Evolutionary conservation across 2,113 vertebrate genomes (phyloP).

Genomic region (Vulpes vulpes): DNA sequence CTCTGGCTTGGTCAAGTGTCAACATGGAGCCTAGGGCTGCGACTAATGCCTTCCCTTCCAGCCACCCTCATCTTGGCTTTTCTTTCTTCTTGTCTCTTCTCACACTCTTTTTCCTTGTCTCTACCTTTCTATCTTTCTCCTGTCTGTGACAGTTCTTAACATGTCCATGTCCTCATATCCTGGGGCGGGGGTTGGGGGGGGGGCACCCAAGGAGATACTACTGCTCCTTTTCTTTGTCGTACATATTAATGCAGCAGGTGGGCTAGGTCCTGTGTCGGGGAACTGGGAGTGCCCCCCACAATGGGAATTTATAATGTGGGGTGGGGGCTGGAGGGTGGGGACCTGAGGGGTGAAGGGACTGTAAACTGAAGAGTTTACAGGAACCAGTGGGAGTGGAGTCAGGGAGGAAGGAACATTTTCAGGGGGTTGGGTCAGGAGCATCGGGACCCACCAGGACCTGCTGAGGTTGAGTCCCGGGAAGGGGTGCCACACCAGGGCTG

Average conservation of each 20-base stretch:
- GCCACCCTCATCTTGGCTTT: not conserved
- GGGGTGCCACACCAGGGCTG: not conserved
- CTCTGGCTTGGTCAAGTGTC: no score
- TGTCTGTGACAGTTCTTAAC: not conserved
- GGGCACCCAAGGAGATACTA: not conserved
- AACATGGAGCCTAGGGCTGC: rapidly evolving
- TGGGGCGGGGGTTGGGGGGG: not conserved
- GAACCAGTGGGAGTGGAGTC: not conserved
- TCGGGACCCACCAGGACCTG: not conserved
- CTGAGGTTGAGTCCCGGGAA: not conserved
- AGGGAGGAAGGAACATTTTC: not conserved
- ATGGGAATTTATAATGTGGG: not conserved
- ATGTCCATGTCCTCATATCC: not conserved
- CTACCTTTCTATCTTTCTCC: not conserved
- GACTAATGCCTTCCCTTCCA: not conserved
- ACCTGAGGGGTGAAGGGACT: not conserved
- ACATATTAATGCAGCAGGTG: rapidly evolving
- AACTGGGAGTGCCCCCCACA: rapidly evolving
- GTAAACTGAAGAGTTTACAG: not conserved
- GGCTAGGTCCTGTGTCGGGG: not conserved
- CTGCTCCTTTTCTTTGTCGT: not conserved
- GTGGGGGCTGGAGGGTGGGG: no score
- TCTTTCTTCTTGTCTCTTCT: not conserved
- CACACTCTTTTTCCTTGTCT: not conserved
- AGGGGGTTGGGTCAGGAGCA: not conserved